Evolutionary conservation across 2,113 vertebrate genomes (phyloP).

Genomic region (Cichladusa arquata): DNA sequence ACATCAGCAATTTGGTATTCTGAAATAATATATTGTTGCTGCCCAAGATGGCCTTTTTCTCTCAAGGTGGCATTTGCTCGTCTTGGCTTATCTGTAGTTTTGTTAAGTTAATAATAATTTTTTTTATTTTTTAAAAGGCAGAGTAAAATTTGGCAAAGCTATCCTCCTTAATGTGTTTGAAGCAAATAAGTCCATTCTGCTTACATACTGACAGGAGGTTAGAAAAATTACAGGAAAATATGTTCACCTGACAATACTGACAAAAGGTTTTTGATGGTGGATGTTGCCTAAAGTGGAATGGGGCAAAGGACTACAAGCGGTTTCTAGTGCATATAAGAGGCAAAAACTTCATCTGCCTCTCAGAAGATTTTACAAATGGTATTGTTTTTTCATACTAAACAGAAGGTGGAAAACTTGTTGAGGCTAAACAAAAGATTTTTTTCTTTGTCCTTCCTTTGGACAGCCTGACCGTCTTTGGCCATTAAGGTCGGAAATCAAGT

Average conservation of each 20-base stretch:
- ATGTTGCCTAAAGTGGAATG: background rate
- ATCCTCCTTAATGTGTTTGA: background rate
- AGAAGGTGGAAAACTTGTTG: background rate
- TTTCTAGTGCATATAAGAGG: background rate
- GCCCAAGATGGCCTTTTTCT: background rate
- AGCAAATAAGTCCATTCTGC: background rate
- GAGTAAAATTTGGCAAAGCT: background rate
- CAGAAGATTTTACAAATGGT: background rate
- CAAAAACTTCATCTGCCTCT: background rate
- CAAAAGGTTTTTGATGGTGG: background rate
- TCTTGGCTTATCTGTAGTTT: background rate
- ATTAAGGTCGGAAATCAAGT: background rate
- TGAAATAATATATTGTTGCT: background rate
- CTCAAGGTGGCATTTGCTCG: background rate
- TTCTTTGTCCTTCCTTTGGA: background rate
- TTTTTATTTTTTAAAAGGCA: fast-evolving
- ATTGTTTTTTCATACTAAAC: background rate
- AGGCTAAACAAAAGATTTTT: background rate
- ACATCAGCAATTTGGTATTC: background rate
- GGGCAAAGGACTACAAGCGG: background rate
- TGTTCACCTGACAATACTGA: background rate
- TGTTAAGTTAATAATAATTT: background rate
- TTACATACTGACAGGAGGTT: background rate
- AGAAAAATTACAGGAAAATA: background rate
- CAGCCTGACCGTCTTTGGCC: background rate